phyloP scores from a whole-genome alignment of 2,113 vertebrate genomes.

The Callopanchax toddi region DNA sequence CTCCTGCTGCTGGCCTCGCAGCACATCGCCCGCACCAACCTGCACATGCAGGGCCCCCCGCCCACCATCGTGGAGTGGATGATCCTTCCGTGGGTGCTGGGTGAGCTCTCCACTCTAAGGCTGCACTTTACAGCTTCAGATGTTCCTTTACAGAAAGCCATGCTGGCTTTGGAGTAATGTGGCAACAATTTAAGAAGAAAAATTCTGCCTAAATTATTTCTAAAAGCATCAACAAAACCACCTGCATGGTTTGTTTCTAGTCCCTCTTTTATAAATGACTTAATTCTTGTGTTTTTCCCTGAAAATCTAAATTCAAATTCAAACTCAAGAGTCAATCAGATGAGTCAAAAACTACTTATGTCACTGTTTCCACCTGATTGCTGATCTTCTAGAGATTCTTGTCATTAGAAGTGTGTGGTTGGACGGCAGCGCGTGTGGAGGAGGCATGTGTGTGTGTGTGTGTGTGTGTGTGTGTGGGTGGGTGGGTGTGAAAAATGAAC shows the following conservation, averaged over 20 bases:
- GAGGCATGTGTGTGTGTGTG: conserved; percentile 16
- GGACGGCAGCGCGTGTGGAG: conserved; percentile 24
- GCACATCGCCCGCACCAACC: conserved; percentile 95
- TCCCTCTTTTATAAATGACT: no score
- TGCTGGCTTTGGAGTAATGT: no score
- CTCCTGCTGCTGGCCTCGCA: conserved; percentile 94
- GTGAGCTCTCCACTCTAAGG: conserved; percentile 61
- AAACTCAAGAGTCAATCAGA: conserved; percentile 2
- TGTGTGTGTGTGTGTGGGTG: conserved; percentile 9
- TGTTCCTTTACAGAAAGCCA: no score
- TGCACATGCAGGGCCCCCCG: conserved; percentile 94
- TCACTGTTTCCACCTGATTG: conserved; percentile 17
- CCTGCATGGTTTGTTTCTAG: no score
- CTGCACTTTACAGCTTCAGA: no score
- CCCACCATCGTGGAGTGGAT: conserved; percentile 97
- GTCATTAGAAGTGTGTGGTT: conserved; percentile 17
- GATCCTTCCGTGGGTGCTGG: conserved; percentile 96
- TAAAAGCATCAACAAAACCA: no score
- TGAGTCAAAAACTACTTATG: not conserved
- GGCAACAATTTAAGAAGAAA: no score
- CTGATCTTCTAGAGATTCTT: conserved; percentile 24
- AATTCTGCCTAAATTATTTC: no score
- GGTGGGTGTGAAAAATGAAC: conserved; percentile 44
- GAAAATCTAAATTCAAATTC: no score
- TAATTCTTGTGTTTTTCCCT: no score